Evolutionary conservation across 2,113 vertebrate species (phyloP), one percentile per base, ranked within the genome.

Genomic region (Lucifuga dentata): DNA sequence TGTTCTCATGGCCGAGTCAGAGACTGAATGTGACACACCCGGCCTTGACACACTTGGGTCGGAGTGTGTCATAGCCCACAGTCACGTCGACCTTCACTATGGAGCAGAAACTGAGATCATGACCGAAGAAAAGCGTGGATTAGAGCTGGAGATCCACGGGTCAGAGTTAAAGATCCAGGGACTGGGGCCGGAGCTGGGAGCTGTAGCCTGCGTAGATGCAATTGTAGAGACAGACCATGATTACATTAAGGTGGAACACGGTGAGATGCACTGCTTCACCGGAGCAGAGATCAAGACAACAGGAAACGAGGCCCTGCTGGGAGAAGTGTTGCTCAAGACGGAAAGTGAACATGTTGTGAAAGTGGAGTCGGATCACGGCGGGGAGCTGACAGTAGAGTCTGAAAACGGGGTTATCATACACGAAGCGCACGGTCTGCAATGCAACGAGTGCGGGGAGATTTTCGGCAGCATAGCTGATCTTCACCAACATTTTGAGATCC

Each of bases 1-100:
- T 86, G 92, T 94, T 70, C 91, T 94, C 84, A 94, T 94, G 93
- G 91, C 93, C 11, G 93, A 94, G 92, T 93, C 93, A 90, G 93
- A 94, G 92, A 93, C 92, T 91, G 92, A 94, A 71, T 94, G 93
- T 91, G 93, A 94, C 92, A 93, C 93, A 64, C 90, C 93, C 46
- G 93, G 93, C 85, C 92, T 94, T 79, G 93, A 94, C 90, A 94
- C 93, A 24, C 90, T 94, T 85, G 93, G 93, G 89, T 94, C 93
- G 86, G 93, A 94, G 92, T 94, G 93, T 92, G 92, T 94, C 89
- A 94, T 94, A 77, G 91, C 93, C 80, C 93, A 94, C 73, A 94
- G 92, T 73, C 93, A 94, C 85, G 93, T 94, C 75, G 93, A 94
- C 89, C 91, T 93, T 80, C 93, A 94, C 64, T 94, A 94, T 75